phyloP scores from a whole-genome alignment of 2,113 vertebrate species.

The Tachysurus fulvidraco region DNA sequence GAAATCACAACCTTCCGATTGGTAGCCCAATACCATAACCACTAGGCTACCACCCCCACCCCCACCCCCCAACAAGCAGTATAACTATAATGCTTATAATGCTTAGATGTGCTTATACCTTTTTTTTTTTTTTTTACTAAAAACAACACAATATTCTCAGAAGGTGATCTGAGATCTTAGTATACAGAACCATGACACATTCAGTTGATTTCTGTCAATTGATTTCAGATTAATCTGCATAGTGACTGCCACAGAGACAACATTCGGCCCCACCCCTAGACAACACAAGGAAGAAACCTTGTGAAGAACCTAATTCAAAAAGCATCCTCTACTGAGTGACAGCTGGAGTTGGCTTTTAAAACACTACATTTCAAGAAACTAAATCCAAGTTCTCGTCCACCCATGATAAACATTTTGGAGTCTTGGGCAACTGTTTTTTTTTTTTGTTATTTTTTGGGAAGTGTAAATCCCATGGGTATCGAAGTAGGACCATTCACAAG shows the following conservation, averaged over 20 bases:
- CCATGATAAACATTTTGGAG: neutral
- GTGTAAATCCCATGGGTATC: neutral
- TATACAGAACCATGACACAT: neutral
- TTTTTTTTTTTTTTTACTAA: neutral
- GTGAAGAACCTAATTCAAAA: neutral
- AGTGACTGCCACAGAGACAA: neutral
- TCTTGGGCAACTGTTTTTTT: neutral
- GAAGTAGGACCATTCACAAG: neutral
- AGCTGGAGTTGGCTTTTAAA: neutral
- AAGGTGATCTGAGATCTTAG: neutral
- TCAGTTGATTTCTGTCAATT: neutral
- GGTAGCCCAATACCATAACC: no score
- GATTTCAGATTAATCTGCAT: neutral
- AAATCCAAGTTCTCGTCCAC: no score
- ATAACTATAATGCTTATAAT: neutral
- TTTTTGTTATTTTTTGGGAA: constrained; percentile 8
- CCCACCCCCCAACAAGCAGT: no score
- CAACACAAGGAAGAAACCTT: neutral
- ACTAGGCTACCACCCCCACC: no score
- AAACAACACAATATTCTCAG: neutral
- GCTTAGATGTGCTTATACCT: neutral
- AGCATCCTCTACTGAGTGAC: neutral
- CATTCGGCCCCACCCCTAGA: neutral
- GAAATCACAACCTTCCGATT: no score
- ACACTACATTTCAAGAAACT: neutral